phyloP scores from a whole-genome alignment of 1,140 invertebrate genomes.

The Tribolium castaneum region DNA sequence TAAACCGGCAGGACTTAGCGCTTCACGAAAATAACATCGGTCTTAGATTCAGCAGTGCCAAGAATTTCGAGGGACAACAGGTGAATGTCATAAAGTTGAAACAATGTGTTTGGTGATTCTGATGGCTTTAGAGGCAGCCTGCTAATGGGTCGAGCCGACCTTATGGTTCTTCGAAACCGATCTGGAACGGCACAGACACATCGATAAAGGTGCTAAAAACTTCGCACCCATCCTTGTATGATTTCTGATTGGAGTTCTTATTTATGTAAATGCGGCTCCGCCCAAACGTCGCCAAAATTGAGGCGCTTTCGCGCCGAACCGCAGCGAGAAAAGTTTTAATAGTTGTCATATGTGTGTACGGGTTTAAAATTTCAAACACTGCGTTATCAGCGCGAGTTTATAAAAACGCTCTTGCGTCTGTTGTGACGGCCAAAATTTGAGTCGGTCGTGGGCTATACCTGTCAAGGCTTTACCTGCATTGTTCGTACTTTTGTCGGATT shows the following conservation, averaged over 20 bases:
- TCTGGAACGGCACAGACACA: constrained; percentile 6
- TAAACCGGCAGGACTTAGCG: background rate
- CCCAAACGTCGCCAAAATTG: background rate
- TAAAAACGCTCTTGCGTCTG: background rate
- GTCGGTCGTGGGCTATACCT: background rate
- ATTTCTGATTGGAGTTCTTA: constrained; percentile 15
- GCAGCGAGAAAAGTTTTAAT: background rate
- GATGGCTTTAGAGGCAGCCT: background rate
- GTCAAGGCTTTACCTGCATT: constrained; percentile 1
- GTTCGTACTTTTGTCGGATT: constrained; percentile 10
- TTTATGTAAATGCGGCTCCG: constrained; percentile 4
- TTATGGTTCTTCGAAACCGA: background rate
- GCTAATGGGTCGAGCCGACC: constrained; percentile 1
- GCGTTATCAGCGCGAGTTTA: too few species aligned
- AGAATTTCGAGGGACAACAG: background rate
- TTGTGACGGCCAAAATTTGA: background rate
- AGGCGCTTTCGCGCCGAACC: background rate
- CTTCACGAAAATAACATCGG: background rate
- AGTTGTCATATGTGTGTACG: too few species aligned
- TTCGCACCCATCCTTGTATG: background rate
- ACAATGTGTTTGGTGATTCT: constrained; percentile 8
- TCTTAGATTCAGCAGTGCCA: background rate
- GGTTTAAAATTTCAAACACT: too few species aligned
- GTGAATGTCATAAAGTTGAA: constrained; percentile 12
- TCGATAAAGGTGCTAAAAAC: constrained; percentile 25